phyloP scores from a whole-genome alignment of 92 coral and sea anemone species.

The Pocillopora grandis region DNA sequence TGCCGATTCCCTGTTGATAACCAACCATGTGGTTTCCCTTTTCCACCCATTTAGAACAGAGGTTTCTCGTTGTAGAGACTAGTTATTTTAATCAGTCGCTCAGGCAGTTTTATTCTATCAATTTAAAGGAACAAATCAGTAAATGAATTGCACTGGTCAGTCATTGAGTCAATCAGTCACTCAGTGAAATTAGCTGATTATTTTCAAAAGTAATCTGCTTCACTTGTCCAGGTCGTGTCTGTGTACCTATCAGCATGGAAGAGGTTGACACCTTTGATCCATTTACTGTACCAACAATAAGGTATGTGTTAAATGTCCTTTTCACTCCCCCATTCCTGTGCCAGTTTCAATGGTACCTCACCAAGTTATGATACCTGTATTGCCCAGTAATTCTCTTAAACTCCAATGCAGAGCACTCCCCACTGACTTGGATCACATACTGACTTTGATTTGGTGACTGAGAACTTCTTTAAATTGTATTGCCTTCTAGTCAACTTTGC shows the following conservation, averaged over 20 bases:
- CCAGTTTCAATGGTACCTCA: background rate
- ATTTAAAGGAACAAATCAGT: too few relatives aligned
- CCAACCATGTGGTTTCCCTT: too few relatives aligned
- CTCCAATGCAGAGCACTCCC: too few relatives aligned
- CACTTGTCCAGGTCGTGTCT: conserved; percentile 80
- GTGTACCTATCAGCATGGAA: conserved; percentile 86
- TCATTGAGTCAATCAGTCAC: background rate
- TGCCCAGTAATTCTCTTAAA: background rate
- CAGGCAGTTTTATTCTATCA: too few relatives aligned
- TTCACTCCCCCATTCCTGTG: too few relatives aligned
- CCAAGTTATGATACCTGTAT: background rate
- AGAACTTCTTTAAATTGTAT: background rate
- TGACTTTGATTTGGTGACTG: background rate
- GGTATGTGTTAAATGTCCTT: conserved; percentile 42
- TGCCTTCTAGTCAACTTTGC: conserved; percentile 71
- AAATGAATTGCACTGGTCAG: background rate
- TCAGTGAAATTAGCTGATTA: too few relatives aligned
- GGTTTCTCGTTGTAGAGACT: too few relatives aligned
- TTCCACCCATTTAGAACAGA: too few relatives aligned
- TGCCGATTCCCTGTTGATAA: too few relatives aligned
- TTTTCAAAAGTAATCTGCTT: background rate
- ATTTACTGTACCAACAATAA: conserved; percentile 90
- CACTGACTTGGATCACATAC: background rate
- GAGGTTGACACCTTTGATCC: conserved; percentile 91
- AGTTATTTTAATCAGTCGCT: too few relatives aligned